Percentiles rank a stretch among this genome's conserved stretches.
These are phyloP conservation scores for Todiramphus chloris DNA, from an alignment of 2,113 vertebrate genomes.

Conservation along the genomic window DNA sequence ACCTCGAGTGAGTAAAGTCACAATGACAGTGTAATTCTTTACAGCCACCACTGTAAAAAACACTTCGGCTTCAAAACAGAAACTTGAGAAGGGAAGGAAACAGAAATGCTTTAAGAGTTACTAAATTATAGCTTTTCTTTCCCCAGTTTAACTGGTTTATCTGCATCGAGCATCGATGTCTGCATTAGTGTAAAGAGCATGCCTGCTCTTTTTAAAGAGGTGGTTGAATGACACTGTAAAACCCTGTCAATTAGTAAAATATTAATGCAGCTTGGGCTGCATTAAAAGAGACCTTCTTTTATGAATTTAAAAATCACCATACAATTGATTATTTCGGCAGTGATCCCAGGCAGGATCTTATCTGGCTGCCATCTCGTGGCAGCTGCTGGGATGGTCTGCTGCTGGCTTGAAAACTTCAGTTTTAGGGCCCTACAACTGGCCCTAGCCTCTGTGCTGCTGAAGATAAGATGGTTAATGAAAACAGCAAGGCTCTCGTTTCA, in stretches of 20 bases:
- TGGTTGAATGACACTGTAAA: neutral
- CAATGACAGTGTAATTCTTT: neutral
- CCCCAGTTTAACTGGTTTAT: neutral
- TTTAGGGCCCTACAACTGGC: neutral
- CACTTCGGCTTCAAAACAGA: neutral
- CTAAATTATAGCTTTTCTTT: slow-evolving; percentile 5
- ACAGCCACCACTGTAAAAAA: slow-evolving; percentile 29
- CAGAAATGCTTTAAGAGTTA: slow-evolving; percentile 21
- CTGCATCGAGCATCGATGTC: neutral
- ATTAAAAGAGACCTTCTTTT: neutral
- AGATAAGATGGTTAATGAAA: rapidly evolving
- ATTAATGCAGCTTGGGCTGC: neutral
- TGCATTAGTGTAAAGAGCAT: neutral
- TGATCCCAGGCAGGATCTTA: neutral
- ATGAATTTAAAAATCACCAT: neutral
- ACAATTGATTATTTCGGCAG: neutral
- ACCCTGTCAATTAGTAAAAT: slow-evolving; percentile 50
- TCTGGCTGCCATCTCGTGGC: slow-evolving; percentile 77
- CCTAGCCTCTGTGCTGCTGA: neutral
- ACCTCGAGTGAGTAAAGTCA: slow-evolving; percentile 2
- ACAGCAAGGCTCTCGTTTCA: neutral
- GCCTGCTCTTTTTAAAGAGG: slow-evolving; percentile 21
- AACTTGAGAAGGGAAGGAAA: neutral
- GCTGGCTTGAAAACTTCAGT: rapidly evolving
- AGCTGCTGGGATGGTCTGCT: slow-evolving; percentile 34